Evolutionary conservation across 1,140 invertebrate genomes (phyloP).

Genomic region (Cherax quadricarinatus): DNA sequence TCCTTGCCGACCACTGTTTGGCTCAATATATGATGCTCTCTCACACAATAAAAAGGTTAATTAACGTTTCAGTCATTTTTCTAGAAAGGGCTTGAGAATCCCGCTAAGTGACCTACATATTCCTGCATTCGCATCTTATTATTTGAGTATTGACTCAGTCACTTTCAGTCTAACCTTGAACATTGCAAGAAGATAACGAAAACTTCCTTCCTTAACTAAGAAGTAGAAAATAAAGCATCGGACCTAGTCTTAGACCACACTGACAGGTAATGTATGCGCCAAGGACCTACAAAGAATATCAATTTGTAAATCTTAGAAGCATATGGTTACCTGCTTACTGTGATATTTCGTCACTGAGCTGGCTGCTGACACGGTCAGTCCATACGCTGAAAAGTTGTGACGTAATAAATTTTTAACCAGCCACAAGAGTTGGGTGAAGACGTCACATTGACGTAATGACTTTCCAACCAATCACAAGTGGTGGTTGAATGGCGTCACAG

Average conservation of each 20-base stretch:
- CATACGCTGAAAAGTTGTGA: slow-evolving; percentile 9
- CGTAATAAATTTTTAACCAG: background rate
- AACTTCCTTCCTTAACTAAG: background rate
- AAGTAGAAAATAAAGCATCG: no score
- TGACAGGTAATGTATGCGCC: no score
- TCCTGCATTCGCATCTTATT: background rate
- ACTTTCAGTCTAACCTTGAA: background rate
- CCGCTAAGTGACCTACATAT: background rate
- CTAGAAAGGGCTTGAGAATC: background rate
- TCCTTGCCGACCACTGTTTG: no score
- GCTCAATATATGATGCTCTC: no score
- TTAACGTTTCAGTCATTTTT: background rate
- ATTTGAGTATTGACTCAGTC: background rate
- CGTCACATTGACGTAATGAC: background rate
- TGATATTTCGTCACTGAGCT: background rate
- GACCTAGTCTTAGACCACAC: no score
- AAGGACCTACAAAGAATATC: no score
- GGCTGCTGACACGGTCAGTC: background rate
- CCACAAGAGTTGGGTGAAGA: background rate
- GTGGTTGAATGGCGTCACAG: slow-evolving; percentile 8
- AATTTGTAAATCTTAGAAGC: no score
- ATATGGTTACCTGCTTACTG: no score
- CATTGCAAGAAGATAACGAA: no score
- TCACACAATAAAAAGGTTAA: background rate
- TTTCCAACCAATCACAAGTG: background rate